Evolutionary conservation across 2,113 vertebrate genomes (phyloP), one percentile per base, ranked within the genome.

Genomic region (Microcebus ravelobensis): DNA sequence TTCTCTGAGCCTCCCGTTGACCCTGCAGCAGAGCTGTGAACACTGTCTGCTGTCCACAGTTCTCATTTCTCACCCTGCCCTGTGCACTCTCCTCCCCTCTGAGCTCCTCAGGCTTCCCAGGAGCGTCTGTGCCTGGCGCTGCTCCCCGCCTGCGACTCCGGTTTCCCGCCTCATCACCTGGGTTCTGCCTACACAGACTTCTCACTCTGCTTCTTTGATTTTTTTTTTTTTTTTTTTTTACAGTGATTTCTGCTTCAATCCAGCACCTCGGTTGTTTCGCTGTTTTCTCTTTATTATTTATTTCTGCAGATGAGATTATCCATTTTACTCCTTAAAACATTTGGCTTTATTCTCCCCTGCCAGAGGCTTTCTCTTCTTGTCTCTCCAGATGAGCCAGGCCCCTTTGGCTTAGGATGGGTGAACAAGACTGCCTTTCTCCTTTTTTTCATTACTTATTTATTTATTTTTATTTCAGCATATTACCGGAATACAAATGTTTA

Each of bases 41-140:
- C 45, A 25, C 25, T n/a, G n/a, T 31, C 29, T 27, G 61, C 15
- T 76, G 36, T 10, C 5, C 31, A 50, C 3, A 13, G 8, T 86
- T 21, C 76, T 63, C 31, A 6, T 11, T 6, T 21, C n/a, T 50
- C 36, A 15, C 45, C 15, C n/a, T 39, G 77, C 14, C 55, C 85
- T 73, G 74, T 34, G 34, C 57, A 1, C 23, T 61, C 73, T 71
- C 55, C 23, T 59, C 12, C 9, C 59, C 42, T 42, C 36, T 34
- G 15, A 31, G 25, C 45, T 25, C 73, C 34, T 61, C 4, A 2
- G 1, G 5, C 31, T 90, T 79, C 52, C 5, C 0, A 36, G 12
- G 80, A 39, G 15, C 1, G 6, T 29, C 25, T n/a, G 15, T 31
- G 4, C 2, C 0, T 23, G 50, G 9, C 3, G 1, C 18, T 14